phyloP scores from a whole-genome alignment of 2,113 vertebrate genomes.

The Dasyprocta punctata region DNA sequence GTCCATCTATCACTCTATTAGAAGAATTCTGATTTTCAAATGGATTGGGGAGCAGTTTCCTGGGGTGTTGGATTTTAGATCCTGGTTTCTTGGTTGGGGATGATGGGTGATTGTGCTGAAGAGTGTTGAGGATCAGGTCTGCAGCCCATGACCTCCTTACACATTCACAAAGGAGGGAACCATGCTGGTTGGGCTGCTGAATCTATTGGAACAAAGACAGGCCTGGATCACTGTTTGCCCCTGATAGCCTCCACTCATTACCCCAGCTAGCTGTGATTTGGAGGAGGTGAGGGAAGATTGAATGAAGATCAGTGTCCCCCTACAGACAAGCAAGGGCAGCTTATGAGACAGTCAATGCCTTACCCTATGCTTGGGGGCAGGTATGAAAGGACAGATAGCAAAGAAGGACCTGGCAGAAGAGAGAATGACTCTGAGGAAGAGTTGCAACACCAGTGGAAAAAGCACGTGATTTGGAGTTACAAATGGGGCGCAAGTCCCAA shows the following conservation, averaged over 20 bases:
- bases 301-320: neutral
- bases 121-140: no score
- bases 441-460: rapidly evolving
- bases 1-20: rapidly evolving
- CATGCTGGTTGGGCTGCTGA: neutral
- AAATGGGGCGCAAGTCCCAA: neutral
- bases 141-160: neutral
- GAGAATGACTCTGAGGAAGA: neutral
- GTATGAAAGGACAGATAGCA: neutral
- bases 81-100: neutral
- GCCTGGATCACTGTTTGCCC: neutral
- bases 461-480: rapidly evolving
- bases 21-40: neutral
- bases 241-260: no score
- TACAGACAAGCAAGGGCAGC: neutral
- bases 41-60: neutral
- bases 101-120: neutral
- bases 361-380: neutral
- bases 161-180: neutral
- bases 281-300: neutral
- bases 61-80: neutral
- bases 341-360: neutral
- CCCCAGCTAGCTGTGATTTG: no score
- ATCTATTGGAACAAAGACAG: neutral
- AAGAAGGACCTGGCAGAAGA: neutral